Base-by-base conservation (phyloP, 2,888 invertebrate genomes). In the Drosophila vallismaia region DNA sequence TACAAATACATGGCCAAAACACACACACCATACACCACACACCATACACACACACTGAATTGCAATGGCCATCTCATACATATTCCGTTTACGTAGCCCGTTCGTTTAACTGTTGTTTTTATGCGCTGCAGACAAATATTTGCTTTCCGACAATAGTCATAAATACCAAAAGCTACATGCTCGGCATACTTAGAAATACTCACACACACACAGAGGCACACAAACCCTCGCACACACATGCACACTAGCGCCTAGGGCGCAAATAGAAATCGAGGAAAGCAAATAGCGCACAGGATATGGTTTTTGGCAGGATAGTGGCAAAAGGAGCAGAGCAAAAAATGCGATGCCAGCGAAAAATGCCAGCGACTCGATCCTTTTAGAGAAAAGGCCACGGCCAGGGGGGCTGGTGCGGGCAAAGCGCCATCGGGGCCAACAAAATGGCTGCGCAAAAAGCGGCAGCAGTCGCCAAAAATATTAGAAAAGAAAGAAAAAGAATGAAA, bases 81-180 rank as follows among this genome's bases (percentile, higher is more conserved):
- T 89, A 88, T 86, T 82, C 87, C 81, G 88, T 88, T 80, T 89
- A 88, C 89, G 88, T 88, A 86, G 87, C 80, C 87, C 90, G 89
- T 85, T 88, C 84, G 88, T 79, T 89, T 88, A 86, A 87, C 90
- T 90, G 89, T 88, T 90, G 89, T 90, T 91, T 90, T 90, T 89
- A 89, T 90, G 85, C 86, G 89, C 87, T 90, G 90, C 91, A 90
- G 90, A 91, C 90, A 90, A 90, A 90, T 90, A 90, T 91, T 90
- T 90, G 90, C 91, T 90, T 90, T 91, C 90, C 90, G 90, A 90
- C 89, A 90, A 91, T 88, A 90, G 91, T 91, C 90, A 91, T 90
- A 90, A 90, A 91, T 90, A 90, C 90, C 90, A 90, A 90, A 89
- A 90, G 90, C 89, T 90, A 90, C 90, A 90, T 90, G 90, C 86